Evolutionary conservation across 2,113 vertebrate species (phyloP).

Genomic region (rat (Rattus norvegicus)): DNA sequence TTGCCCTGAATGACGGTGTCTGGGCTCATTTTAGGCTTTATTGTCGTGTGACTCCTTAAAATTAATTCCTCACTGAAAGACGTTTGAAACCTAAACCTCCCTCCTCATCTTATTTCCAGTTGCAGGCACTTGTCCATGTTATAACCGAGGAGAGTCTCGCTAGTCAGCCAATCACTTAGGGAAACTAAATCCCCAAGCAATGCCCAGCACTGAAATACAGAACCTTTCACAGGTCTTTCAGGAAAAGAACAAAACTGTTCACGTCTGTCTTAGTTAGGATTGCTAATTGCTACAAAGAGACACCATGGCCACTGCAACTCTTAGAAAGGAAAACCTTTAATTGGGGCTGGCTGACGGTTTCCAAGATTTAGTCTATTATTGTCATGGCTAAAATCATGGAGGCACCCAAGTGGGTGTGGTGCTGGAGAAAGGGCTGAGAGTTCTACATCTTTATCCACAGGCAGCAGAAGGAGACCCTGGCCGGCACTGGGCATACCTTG

Average conservation of each 20-base stretch:
- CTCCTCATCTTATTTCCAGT: conserved; percentile 76
- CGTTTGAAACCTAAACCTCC: conserved; percentile 84
- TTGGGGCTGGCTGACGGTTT: background rate
- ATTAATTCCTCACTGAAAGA: conserved; percentile 88
- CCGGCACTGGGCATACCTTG: background rate
- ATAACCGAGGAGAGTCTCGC: conserved; percentile 69
- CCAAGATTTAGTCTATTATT: background rate
- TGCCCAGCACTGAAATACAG: background rate
- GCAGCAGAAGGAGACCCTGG: background rate
- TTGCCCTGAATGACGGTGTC: conserved; percentile 84
- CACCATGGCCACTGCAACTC: background rate
- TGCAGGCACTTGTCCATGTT: conserved; percentile 81
- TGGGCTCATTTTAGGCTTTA: conserved; percentile 83
- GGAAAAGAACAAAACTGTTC: background rate
- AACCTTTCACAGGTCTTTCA: background rate
- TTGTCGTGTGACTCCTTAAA: conserved; percentile 85
- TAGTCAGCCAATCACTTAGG: conserved; percentile 60
- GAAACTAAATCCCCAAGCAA: conserved; percentile 60
- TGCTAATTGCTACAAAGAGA: background rate
- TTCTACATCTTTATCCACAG: background rate
- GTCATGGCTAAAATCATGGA: background rate
- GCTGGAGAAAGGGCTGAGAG: background rate
- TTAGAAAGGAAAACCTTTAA: background rate
- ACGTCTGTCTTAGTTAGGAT: background rate
- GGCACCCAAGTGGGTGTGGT: background rate